These are phyloP conservation scores for Taxidea taxus DNA, from an alignment of 2,113 vertebrate species.

Conservation along the genomic window DNA sequence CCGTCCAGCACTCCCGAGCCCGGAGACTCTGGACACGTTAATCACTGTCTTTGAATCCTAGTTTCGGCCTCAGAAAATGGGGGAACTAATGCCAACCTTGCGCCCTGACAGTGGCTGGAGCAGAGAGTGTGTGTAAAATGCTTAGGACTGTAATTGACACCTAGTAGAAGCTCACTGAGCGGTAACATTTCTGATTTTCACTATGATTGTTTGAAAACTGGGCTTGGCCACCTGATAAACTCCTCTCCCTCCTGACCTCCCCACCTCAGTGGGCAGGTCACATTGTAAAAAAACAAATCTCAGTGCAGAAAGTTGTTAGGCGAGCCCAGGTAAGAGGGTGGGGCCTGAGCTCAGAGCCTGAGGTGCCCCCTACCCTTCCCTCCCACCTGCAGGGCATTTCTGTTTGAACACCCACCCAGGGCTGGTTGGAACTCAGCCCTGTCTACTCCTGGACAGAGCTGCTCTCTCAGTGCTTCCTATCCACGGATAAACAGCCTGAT, in stretches of 20 bases:
- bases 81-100: neutral
- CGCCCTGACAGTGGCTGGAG: neutral
- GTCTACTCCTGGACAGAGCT: neutral
- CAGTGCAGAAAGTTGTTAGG: neutral
- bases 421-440: neutral
- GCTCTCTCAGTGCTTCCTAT: neutral
- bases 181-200: neutral
- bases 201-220: neutral
- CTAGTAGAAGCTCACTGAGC: neutral
- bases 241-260: neutral
- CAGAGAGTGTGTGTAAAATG: neutral
- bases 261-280: neutral
- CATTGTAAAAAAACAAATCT: neutral
- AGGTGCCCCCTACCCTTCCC: neutral
- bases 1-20: neutral
- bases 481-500: neutral
- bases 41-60: neutral
- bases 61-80: neutral
- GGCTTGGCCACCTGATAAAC: neutral
- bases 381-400: neutral
- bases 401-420: neutral
- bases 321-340: neutral
- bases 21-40: neutral
- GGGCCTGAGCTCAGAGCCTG: neutral
- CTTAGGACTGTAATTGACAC: neutral